These are phyloP conservation scores for Bacillus rossius DNA, from an alignment of 1,140 invertebrate species.

Conservation along the genomic window DNA sequence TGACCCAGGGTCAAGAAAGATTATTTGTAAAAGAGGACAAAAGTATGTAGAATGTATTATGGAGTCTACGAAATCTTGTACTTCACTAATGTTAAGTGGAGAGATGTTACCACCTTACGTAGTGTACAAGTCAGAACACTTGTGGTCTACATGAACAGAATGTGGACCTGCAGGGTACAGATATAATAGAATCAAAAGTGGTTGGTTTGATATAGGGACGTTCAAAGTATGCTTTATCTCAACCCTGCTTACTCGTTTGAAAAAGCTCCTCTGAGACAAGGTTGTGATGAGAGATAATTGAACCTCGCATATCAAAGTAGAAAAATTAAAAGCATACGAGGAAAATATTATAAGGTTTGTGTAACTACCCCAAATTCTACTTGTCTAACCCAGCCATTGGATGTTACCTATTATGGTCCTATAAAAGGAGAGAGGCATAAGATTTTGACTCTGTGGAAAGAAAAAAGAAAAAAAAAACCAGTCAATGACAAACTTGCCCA, in stretches of 20 bases:
- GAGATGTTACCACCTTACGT: background rate
- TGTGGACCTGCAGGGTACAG: conserved; percentile 23
- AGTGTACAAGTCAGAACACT: conserved; percentile 26
- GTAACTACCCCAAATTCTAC: conserved; percentile 31
- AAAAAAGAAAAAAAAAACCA: background rate
- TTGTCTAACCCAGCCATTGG: background rate
- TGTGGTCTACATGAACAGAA: conserved; percentile 30
- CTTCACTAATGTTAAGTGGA: conserved; percentile 6
- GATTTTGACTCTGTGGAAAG: conserved; percentile 21
- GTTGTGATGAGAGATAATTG: no score
- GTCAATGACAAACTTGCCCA: conserved; percentile 3
- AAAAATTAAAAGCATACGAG: conserved; percentile 21
- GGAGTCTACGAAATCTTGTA: background rate
- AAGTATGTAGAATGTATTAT: conserved; percentile 1
- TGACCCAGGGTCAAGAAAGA: background rate
- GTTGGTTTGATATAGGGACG: conserved; percentile 33
- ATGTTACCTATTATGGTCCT: conserved; percentile 22
- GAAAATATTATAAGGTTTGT: conserved; percentile 32
- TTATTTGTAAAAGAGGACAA: conserved; percentile 1
- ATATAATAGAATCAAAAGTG: conserved; percentile 28
- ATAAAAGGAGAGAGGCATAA: conserved; percentile 23
- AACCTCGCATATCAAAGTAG: conserved; percentile 29
- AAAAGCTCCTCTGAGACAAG: conserved; percentile 33
- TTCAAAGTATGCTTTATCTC: conserved; percentile 36
- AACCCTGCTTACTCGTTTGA: conserved; percentile 23